phyloP scores from a whole-genome alignment of 2,888 invertebrate genomes.

The Drosophila prolongata region DNA sequence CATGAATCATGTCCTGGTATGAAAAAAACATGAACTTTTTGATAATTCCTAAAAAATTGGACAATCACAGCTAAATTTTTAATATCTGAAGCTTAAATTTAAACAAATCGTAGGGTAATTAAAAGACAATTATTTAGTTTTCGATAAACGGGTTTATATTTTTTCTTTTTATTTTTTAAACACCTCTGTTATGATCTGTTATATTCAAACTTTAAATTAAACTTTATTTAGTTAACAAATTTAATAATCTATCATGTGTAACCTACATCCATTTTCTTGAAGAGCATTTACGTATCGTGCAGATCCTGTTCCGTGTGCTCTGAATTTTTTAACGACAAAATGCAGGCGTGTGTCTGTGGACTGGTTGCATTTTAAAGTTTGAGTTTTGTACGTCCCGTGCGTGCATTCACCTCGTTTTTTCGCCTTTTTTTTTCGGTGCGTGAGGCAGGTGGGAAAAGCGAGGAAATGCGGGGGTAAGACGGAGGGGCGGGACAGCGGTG shows the following conservation, averaged over 20 bases:
- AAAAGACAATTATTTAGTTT: too few species aligned
- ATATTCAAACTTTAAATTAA: too few species aligned
- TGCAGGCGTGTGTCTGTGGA: constrained; percentile 49
- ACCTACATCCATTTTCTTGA: background rate
- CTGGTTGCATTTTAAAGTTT: constrained; percentile 78
- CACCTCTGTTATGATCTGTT: too few species aligned
- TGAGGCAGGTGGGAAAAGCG: constrained; percentile 53
- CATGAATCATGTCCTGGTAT: too few species aligned
- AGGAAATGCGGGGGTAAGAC: constrained; percentile 16
- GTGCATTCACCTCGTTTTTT: constrained; percentile 83
- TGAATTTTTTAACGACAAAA: constrained; percentile 47
- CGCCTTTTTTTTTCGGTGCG: constrained; percentile 73
- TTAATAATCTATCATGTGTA: background rate
- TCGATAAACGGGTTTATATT: too few species aligned
- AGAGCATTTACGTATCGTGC: constrained; percentile 31
- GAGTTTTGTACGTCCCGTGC: constrained; percentile 81
- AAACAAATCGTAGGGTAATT: too few species aligned
- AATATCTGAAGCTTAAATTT: too few species aligned
- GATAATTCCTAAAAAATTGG: too few species aligned
- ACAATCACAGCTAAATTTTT: too few species aligned
- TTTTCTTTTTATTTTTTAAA: too few species aligned
- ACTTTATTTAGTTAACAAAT: too few species aligned
- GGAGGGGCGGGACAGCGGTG: constrained; percentile 29
- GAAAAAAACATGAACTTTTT: too few species aligned
- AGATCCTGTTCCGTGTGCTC: background rate